Evolutionary conservation across 2,888 invertebrate genomes (phyloP).

Genomic region (Andrena minutula): DNA sequence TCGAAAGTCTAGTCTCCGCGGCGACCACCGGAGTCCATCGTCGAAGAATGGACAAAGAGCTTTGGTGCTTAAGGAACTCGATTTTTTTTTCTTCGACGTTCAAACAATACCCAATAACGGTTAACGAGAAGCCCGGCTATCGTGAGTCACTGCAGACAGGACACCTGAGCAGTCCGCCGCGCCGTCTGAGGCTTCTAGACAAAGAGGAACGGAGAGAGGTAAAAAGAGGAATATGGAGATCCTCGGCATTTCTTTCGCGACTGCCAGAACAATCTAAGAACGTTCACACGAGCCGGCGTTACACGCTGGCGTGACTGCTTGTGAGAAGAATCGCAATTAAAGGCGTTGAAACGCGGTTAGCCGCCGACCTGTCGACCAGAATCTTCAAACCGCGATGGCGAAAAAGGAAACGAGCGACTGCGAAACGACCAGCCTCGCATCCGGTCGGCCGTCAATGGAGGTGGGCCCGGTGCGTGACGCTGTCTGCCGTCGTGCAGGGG

Average conservation of each 20-base stretch:
- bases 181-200: not conserved
- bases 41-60: too few species aligned
- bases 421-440: conserved; percentile 56
- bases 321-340: conserved; percentile 72
- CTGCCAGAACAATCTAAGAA: conserved; percentile 44
- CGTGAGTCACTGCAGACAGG: not conserved
- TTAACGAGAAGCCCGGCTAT: conserved; percentile 7
- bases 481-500: not conserved
- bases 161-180: not conserved
- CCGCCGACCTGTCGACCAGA: conserved; percentile 18
- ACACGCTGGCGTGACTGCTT: conserved; percentile 44
- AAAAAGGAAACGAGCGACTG: conserved; percentile 65
- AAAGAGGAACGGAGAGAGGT: not conserved
- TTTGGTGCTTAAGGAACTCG: too few species aligned
- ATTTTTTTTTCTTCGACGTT: not conserved
- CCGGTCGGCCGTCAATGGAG: conserved; percentile 49
- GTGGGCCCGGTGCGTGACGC: conserved; percentile 18
- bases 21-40: too few species aligned
- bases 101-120: not conserved
- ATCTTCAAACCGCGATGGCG: conserved; percentile 51
- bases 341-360: conserved; percentile 63
- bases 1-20: too few species aligned
- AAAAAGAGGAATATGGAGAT: conserved; percentile 15
- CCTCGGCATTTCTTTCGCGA: not conserved
- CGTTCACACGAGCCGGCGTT: conserved; percentile 39